Base-by-base conservation (phyloP, 1,140 invertebrate genomes). In the Achatina immaculata region DNA sequence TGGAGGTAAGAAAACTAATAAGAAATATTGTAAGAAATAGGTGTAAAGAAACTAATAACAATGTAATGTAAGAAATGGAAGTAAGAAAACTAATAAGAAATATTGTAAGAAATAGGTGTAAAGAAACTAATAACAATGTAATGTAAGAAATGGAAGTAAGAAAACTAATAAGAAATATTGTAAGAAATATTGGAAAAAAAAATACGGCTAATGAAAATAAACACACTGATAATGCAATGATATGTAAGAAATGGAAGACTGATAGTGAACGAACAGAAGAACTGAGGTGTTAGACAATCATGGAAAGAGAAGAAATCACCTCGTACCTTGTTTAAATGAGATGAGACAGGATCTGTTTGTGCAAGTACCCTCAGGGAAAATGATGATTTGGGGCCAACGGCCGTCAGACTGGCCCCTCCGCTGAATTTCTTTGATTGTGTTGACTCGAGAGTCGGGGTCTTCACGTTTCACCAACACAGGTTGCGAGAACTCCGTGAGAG, bases 361-460 rank as follows among this genome's bases (percentile, higher is more conserved):
- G 90, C 96, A 98, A 0, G 97, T 98, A 45, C 97, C 97, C 91
- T 99, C 97, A 0, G 97, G 96, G 91, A 98, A 99, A 84, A 99
- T 97, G 75, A 98, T 93, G 38, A 98, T 94, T 93, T 97, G 96
- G n/a, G 96, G 96, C 96, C 97, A 99, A 86, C 96, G 94, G 74
- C 96, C 94, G 62, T 94, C 93, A 0, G 96, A 96, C 0, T 94
- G 95, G 0, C 96, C 95, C 77, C 97, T 93, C 78, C 94, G 93
- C 58, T 96, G 95, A 81, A 99, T 98, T 88, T 98, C 95, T 88
- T 95, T 95, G 80, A 98, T 96, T 1, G 96, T 97, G 85, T 96
- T 96, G 86, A 96, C 95, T 3, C 97, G 92, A 0, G 97, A 98
- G 90, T 97, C 95, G 0, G 95, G 95, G 92, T 98, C 96, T 88